Base-by-base conservation (phyloP, 2,797 vertebrate species). In the Hephaestus fuliginosus region DNA sequence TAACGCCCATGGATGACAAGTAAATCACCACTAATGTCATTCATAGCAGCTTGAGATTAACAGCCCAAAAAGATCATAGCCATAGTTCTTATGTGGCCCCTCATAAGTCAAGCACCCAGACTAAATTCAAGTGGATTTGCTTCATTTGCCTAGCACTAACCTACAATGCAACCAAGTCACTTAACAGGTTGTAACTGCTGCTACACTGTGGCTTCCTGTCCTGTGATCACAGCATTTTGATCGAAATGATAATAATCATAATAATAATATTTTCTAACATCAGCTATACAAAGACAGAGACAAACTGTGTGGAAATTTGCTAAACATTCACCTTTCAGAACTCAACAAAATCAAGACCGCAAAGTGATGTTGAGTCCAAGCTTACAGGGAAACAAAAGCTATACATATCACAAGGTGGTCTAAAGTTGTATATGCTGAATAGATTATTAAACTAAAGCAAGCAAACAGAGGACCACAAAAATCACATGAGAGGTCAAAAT, bases 401-500 rank as follows among this genome's bases (percentile, higher is more conserved):
- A 25, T 15, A 22, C 6, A 15, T n/a, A 12, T n/a, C 43, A 39
- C 5, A 11, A 55, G 2, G 25, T 48, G 46, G 39, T 57, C 41
- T 39, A 46, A 4, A 2, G 11, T 18, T 53, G 43, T 28, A 52
- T 2, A 11, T 18, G 12, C 6, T 17, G 2, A 28, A 71, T 7
- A 10, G 39, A 68, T 56, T 4, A 22, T 64, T 41, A 39, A 28
- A 49, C 8, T 28, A 79, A 77, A 46, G 0, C n/a, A 25, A 49
- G n/a, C 41, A 60, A 72, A 33, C 33, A 58, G 14, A 20, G 11
- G 5, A 66, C 10, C 9, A 51, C 3, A 60, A 57, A 68, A 70
- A 71, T 58, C 41, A 33, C 33, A 56, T 8, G 4, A 62, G 46
- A 66, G 78, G 80, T 65, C 72, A 84, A 39, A 79, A 69, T 62